Conservation (phyloP, 2,113 vertebrate species). For the Hypomesus transpacificus region DNA sequence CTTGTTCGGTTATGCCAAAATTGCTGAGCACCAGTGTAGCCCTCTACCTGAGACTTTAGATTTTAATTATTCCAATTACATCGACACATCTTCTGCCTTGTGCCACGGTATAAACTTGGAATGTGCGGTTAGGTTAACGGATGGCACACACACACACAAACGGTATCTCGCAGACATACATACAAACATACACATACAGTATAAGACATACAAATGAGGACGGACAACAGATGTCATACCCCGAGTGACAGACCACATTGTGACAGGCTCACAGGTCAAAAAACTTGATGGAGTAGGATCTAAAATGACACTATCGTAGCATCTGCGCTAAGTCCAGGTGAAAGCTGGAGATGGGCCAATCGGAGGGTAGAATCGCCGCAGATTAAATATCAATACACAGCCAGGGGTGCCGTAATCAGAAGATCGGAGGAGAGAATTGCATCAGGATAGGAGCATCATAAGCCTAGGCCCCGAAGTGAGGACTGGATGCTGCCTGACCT, state of each 20-base stretch:
- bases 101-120: neutral
- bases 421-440: slow-evolving; percentile 63
- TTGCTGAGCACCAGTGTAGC: slow-evolving; percentile 21
- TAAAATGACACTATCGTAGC: too few species aligned
- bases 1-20: slow-evolving; percentile 30
- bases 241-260: too few species aligned
- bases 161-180: too few species aligned
- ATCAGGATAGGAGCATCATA: slow-evolving; percentile 67
- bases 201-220: too few species aligned
- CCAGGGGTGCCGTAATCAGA: slow-evolving; percentile 62
- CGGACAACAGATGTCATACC: too few species aligned
- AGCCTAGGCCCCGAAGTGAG: slow-evolving; percentile 57
- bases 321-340: too few species aligned
- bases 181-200: too few species aligned
- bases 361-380: slow-evolving; percentile 42
- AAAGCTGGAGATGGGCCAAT: slow-evolving; percentile 36
- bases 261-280: too few species aligned
- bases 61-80: neutral
- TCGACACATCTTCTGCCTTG: neutral
- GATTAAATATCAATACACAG: slow-evolving; percentile 57
- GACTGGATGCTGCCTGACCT: slow-evolving; percentile 73
- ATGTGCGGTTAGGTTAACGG: neutral
- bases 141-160: too few species aligned
- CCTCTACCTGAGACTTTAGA: slow-evolving; percentile 1
- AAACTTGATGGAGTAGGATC: too few species aligned